Percentiles rank a stretch among this genome's conserved stretches.
phyloP scores from a whole-genome alignment of 2,113 vertebrate species.

The Platichthys flesus region DNA sequence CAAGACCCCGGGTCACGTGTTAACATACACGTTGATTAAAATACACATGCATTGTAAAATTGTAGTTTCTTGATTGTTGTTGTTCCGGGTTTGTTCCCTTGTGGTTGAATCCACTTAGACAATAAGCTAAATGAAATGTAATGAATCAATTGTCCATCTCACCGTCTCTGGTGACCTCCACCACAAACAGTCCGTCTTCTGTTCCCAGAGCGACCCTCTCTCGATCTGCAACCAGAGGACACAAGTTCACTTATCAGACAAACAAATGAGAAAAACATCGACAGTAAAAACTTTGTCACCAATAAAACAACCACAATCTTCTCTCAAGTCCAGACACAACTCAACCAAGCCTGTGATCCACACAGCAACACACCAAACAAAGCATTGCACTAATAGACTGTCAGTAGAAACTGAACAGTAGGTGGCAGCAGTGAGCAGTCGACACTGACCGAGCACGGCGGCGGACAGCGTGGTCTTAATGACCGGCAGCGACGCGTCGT shows the following conservation, averaged over 20 bases:
- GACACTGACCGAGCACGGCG: conserved; percentile 87
- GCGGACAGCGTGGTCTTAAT: conserved; percentile 92
- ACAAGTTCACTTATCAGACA: not conserved
- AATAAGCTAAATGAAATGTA: no score
- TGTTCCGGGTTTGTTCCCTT: no score
- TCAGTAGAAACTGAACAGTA: not conserved
- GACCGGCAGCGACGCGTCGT: conserved; percentile 92
- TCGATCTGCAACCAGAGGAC: conserved; percentile 82
- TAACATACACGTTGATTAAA: no score
- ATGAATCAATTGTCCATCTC: conserved; percentile 41
- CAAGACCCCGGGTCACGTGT: no score
- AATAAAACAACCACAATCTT: not conserved
- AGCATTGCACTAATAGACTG: not conserved
- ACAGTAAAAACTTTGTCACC: no score
- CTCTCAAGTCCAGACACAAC: not conserved
- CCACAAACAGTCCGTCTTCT: conserved; percentile 94
- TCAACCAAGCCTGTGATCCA: no score
- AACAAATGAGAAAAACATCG: no score
- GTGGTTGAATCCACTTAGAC: no score
- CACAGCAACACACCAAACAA: not conserved
- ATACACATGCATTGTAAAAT: no score
- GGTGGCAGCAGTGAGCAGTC: not conserved
- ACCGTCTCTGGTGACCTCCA: conserved; percentile 96
- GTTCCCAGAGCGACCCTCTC: conserved; percentile 93
- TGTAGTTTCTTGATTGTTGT: no score